A percentile compares a stretch with the other conserved stretches of the same genome.
phyloP scores from a whole-genome alignment of 2,113 vertebrate species.

The Microcebus griseorufus region DNA sequence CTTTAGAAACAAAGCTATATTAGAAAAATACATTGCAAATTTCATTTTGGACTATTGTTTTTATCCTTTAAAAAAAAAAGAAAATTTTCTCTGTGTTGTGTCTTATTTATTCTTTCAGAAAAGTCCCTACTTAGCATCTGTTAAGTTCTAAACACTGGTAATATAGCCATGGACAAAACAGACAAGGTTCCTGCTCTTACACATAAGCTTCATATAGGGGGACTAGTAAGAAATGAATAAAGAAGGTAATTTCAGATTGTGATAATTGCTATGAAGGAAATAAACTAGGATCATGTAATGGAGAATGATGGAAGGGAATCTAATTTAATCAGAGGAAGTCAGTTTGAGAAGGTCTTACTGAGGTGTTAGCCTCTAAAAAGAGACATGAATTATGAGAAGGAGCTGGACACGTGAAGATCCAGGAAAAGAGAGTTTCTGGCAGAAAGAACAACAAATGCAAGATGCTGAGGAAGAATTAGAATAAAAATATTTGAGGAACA shows the following conservation, averaged over 20 bases:
- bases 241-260: slow-evolving; percentile 29
- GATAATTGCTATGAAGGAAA: not conserved
- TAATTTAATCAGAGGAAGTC: slow-evolving; percentile 35
- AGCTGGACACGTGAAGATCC: not conserved
- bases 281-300: not conserved
- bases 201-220: not conserved
- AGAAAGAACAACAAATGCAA: not conserved
- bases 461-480: not conserved
- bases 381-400: not conserved
- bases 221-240: not conserved
- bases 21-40: not conserved
- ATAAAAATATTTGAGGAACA: not conserved
- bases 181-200: not conserved
- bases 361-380: not conserved
- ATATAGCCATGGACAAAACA: not conserved
- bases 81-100: not conserved
- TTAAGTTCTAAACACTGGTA: not conserved
- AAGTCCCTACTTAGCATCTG: not conserved
- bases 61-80: not conserved
- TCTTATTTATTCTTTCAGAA: slow-evolving; percentile 23
- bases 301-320: not conserved
- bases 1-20: not conserved
- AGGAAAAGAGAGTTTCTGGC: not conserved
- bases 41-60: not conserved
- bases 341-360: not conserved